These are phyloP conservation scores for Orchesellides sinensis DNA, from an alignment of 2,888 invertebrate species.

Conservation along the genomic window DNA sequence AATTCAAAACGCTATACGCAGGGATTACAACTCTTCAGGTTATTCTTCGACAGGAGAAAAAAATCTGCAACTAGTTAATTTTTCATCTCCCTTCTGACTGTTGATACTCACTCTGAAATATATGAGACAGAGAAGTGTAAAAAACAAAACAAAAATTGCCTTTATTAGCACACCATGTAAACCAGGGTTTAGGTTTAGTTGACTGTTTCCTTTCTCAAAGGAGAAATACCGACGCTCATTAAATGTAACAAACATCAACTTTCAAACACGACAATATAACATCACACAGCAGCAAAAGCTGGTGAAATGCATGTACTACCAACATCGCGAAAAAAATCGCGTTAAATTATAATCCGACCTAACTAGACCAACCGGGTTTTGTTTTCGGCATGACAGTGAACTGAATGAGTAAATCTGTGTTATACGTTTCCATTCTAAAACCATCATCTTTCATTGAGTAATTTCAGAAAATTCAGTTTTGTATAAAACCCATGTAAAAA, in stretches of 20 bases:
- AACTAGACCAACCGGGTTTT: conserved; percentile 52
- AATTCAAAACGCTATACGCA: not conserved
- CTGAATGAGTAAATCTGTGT: not conserved
- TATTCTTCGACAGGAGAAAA: conserved; percentile 10
- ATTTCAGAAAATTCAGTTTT: not conserved
- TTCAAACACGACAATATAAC: too few relatives aligned
- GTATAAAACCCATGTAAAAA: not conserved
- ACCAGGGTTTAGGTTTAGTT: too few relatives aligned
- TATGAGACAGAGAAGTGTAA: not conserved
- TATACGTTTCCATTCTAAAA: not conserved
- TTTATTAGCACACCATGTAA: conserved; percentile 29
- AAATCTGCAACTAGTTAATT: conserved; percentile 18
- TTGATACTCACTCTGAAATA: not conserved
- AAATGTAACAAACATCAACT: conserved; percentile 26
- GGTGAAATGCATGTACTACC: not conserved
- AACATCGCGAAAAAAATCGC: not conserved
- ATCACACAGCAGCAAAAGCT: too few relatives aligned
- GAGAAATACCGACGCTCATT: conserved; percentile 36
- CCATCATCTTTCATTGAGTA: conserved; percentile 16
- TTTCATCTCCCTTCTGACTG: not conserved
- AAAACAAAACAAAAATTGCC: conserved; percentile 27
- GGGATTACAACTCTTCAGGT: not conserved
- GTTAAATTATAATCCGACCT: not conserved
- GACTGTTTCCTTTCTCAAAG: not conserved
- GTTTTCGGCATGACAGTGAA: not conserved